Evolutionary conservation across 2,113 vertebrate species (phyloP), one percentile per base, ranked within the genome.

Genomic region (Chlamydotis undulata): DNA sequence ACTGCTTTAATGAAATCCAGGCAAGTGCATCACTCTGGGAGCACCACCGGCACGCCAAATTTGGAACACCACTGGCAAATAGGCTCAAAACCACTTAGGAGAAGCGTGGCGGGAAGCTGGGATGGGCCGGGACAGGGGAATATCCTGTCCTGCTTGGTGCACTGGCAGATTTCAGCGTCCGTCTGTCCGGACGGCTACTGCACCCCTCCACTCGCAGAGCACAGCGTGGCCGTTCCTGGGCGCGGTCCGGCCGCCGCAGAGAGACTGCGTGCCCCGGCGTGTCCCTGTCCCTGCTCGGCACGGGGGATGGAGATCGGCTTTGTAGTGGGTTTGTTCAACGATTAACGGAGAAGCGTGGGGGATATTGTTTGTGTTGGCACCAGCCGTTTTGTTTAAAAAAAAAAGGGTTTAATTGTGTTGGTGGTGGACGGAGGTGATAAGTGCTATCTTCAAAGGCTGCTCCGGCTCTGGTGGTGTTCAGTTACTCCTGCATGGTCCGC

Each of bases 371-470:
- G 83, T 80, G 49, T 73, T 90, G 93, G 89, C 70, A 39, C 19
- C 53, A 2, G 3, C 67, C 86, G 19, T 6, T 73, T 50, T 5
- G 41, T 14, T 5, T 14, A 39, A 23, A 18, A 23, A 6, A 6
- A 21, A 57, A 39, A 39, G 63, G 10, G 37, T 70, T 88, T 41
- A 14, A 37, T 43, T 35, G 31, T 79, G 65, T 1, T 1, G 7
- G 47, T 25, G 60, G 35, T 4, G 28, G 85, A 2, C n/a, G 39
- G 83, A 56, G 65, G 49, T 92, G 86, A 75, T 92, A 93, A 88
- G 33, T 52, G 67, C 65, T 88, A 82, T n/a, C 93, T 93, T 94
- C 93, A 93, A 96, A 94, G n/a, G 25, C 78, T 84, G 55, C 45
- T 78, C 19, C 0, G 3, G 13, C 82, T 37, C 84, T n/a, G 41